Evolutionary conservation across 1,140 invertebrate species (phyloP).

Genomic region (Teleogryllus occipitalis): DNA sequence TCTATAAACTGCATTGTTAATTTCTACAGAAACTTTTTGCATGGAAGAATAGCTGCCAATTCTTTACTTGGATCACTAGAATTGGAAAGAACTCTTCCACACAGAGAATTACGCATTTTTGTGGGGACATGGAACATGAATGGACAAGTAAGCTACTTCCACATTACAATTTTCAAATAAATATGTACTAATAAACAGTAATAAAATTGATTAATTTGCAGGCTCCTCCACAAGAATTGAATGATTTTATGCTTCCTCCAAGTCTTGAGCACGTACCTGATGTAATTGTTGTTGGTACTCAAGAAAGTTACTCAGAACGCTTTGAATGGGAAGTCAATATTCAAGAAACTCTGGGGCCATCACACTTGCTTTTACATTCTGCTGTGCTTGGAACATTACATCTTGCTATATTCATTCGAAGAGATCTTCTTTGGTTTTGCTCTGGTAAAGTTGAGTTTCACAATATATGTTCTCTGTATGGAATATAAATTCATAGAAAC

Average conservation of each 20-base stretch:
- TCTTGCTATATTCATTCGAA: conserved; percentile 72
- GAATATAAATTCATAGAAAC: too few relatives aligned
- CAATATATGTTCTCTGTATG: background rate
- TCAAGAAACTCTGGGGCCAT: conserved; percentile 84
- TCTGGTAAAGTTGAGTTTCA: conserved; percentile 38
- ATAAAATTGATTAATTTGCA: conserved; percentile 28
- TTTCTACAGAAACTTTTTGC: conserved; percentile 59
- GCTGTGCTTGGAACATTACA: conserved; percentile 76
- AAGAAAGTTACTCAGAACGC: conserved; percentile 78
- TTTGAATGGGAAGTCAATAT: conserved; percentile 84
- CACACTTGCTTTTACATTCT: conserved; percentile 79
- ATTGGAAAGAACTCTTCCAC: conserved; percentile 75
- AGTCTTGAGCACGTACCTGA: conserved; percentile 79
- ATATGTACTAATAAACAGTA: too few relatives aligned
- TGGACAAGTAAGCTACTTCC: conserved; percentile 54
- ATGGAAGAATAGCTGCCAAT: conserved; percentile 65
- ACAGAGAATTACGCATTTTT: conserved; percentile 76
- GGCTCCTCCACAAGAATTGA: conserved; percentile 52
- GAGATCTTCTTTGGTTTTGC: conserved; percentile 91
- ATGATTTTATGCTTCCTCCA: conserved; percentile 80
- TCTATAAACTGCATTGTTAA: background rate
- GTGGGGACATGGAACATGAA: conserved; percentile 97
- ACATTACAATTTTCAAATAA: background rate
- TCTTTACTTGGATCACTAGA: conserved; percentile 74
- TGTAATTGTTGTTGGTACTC: conserved; percentile 83